phyloP scores from a whole-genome alignment of 2,113 vertebrate genomes.

The Lasiurus borealis region DNA sequence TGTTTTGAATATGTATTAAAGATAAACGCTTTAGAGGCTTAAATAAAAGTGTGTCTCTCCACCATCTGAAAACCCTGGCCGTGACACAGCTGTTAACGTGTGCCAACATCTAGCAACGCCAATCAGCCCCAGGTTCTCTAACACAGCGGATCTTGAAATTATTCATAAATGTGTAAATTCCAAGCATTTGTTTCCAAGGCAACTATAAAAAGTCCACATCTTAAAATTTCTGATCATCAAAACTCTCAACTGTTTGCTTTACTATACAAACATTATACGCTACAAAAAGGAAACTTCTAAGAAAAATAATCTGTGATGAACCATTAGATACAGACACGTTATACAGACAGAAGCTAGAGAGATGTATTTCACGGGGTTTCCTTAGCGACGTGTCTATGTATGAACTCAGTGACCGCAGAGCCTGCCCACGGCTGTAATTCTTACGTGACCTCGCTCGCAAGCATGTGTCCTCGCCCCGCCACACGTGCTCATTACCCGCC shows the following conservation, averaged over 20 bases:
- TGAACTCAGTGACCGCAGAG: rapidly evolving
- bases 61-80: background rate
- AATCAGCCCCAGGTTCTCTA: background rate
- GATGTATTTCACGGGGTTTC: background rate
- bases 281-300: background rate
- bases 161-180: conserved; percentile 8
- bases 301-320: background rate
- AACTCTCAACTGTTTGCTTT: conserved; percentile 4
- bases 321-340: background rate
- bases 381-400: background rate
- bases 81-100: background rate
- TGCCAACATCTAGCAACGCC: background rate
- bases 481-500: background rate
- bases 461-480: background rate
- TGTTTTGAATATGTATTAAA: background rate
- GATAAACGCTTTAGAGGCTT: background rate
- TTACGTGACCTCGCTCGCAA: background rate
- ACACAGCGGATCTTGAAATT: background rate
- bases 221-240: background rate
- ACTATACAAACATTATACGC: background rate
- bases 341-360: background rate
- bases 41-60: background rate
- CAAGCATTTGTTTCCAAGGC: conserved; percentile 24
- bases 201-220: conserved; percentile 1
- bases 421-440: background rate